Conservation (phyloP, 2,888 invertebrate genomes). For the Drosophila siamana region DNA sequence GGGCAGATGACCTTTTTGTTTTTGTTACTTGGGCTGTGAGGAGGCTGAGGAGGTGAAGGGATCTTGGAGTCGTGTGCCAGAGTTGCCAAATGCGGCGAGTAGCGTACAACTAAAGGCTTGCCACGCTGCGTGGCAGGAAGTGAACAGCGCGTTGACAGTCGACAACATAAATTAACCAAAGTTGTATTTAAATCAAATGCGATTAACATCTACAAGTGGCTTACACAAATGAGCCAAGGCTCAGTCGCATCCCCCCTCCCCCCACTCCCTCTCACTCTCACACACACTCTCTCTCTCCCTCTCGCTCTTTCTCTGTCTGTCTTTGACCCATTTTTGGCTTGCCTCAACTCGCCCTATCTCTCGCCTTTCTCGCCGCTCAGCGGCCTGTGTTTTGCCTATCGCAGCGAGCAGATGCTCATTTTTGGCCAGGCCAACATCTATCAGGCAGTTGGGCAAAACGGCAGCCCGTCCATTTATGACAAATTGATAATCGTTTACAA, state of each 20-base stretch:
- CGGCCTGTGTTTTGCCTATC: slow-evolving; percentile 62
- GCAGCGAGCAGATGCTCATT: slow-evolving; percentile 48
- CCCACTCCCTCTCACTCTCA: neutral
- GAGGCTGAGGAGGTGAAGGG: slow-evolving; percentile 1
- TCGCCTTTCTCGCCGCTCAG: neutral
- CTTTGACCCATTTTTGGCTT: slow-evolving; percentile 72
- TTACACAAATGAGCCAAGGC: slow-evolving; percentile 21
- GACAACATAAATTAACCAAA: slow-evolving; percentile 80
- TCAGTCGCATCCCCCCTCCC: neutral
- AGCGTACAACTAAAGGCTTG: slow-evolving; percentile 38
- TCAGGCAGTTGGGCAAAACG: slow-evolving; percentile 54
- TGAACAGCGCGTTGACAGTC: slow-evolving; percentile 68
- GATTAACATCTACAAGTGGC: slow-evolving; percentile 70
- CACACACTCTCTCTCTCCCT: neutral
- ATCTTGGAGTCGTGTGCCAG: slow-evolving; percentile 52
- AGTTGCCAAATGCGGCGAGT: slow-evolving; percentile 51
- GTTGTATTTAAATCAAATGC: slow-evolving; percentile 80
- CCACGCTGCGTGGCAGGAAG: slow-evolving; percentile 66
- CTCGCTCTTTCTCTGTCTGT: neutral
- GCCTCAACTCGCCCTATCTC: neutral
- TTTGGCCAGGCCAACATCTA: slow-evolving; percentile 71
- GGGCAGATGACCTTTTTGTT: slow-evolving; percentile 45
- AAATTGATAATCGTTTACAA: slow-evolving; percentile 79
- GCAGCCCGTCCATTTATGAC: slow-evolving; percentile 71
- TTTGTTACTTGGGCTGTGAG: too few species aligned